phyloP scores from a whole-genome alignment of 1,140 invertebrate genomes.

The Drosophila nigrodunni region DNA sequence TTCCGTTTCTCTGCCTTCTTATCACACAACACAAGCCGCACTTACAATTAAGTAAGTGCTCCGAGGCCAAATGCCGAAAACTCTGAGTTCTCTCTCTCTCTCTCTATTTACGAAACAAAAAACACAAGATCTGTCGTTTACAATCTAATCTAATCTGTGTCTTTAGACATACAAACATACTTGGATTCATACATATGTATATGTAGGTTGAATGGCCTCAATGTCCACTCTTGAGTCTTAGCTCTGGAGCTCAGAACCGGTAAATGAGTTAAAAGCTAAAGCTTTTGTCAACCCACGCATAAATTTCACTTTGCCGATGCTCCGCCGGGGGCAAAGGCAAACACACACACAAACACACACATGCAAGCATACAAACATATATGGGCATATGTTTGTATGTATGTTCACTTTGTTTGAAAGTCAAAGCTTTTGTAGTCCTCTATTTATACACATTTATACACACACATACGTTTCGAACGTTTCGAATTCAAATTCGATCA shows the following conservation, averaged over 20 bases:
- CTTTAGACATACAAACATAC: constrained; percentile 13
- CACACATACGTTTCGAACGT: constrained; percentile 13
- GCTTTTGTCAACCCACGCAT: constrained; percentile 81
- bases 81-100: constrained; percentile 25
- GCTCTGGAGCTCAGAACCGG: constrained; percentile 57
- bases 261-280: constrained; percentile 50
- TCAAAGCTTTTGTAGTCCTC: constrained; percentile 40
- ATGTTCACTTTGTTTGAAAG: constrained; percentile 31
- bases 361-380: background rate
- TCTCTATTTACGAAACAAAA: background rate
- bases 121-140: constrained; percentile 2
- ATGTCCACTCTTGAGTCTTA: constrained; percentile 26
- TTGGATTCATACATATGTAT: no score
- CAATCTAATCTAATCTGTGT: constrained; percentile 75
- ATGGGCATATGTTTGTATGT: constrained; percentile 8
- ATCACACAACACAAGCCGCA: constrained; percentile 62
- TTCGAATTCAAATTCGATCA: constrained; percentile 43
- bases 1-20: constrained; percentile 67
- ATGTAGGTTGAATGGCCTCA: constrained; percentile 68
- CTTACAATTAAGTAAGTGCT: constrained; percentile 81
- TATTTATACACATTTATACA: constrained; percentile 4
- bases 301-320: constrained; percentile 73
- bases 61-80: constrained; percentile 48
- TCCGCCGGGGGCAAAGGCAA: constrained; percentile 9
- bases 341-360: background rate